Evolutionary conservation across 2,797 vertebrate genomes (phyloP).

Genomic region (Chloroceryle amazona): DNA sequence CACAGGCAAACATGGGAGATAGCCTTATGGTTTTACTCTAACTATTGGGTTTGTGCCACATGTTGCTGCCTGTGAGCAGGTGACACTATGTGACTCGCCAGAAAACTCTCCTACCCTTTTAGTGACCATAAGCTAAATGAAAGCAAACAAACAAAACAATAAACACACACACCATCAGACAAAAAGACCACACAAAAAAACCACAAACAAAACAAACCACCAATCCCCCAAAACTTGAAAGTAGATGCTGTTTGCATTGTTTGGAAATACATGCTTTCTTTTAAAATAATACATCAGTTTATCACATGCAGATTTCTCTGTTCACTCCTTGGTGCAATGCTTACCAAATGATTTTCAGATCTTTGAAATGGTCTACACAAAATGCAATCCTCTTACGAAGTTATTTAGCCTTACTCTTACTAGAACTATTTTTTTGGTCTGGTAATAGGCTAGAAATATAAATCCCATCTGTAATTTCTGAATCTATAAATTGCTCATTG

Average conservation of each 20-base stretch:
- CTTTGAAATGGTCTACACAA: not conserved
- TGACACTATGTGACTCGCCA: not conserved
- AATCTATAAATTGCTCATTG: conserved; percentile 64
- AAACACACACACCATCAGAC: too few species aligned
- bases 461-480: conserved; percentile 26
- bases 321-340: not conserved
- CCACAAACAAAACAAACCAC: too few species aligned
- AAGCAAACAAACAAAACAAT: too few species aligned
- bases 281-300: not conserved
- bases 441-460: conserved; percentile 26
- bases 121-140: not conserved
- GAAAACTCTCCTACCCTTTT: not conserved
- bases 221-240: too few species aligned
- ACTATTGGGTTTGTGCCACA: not conserved
- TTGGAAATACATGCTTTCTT: too few species aligned
- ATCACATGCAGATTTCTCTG: not conserved
- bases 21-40: too few species aligned
- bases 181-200: too few species aligned
- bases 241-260: too few species aligned
- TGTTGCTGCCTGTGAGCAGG: not conserved
- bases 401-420: not conserved
- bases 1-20: not conserved
- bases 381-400: not conserved
- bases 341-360: conserved; percentile 3
- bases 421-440: not conserved